phyloP scores from a whole-genome alignment of 2,888 invertebrate genomes.

The Acanthococcus lagerstroemiae region DNA sequence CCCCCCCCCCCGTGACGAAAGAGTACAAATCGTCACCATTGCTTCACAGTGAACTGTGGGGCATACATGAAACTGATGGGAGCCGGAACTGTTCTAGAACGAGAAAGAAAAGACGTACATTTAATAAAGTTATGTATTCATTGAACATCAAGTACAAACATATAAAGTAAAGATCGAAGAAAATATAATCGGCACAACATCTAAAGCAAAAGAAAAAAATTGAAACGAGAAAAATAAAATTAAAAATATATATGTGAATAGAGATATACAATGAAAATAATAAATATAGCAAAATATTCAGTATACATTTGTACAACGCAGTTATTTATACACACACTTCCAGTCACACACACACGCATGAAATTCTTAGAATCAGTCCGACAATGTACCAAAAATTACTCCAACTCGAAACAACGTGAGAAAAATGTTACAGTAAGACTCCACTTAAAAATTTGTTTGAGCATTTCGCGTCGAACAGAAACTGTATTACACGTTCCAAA shows the following conservation, averaged over 20 bases:
- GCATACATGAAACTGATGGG: neutral
- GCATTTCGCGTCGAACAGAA: no score
- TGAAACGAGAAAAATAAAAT: neutral
- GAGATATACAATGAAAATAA: constrained; percentile 22
- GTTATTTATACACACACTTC: constrained; percentile 6
- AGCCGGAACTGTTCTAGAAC: neutral
- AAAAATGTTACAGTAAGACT: no score
- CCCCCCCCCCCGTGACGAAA: neutral
- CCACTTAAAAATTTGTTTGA: no score
- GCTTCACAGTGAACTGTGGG: neutral
- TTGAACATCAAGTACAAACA: constrained; percentile 27
- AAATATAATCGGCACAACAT: constrained; percentile 27
- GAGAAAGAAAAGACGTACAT: neutral
- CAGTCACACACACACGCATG: no score
- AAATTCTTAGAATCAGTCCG: no score
- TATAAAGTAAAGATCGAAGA: constrained; percentile 28
- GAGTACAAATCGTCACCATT: neutral
- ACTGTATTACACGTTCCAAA: neutral
- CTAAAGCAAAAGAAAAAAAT: constrained; percentile 21
- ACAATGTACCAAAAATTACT: no score
- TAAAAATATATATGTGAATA: constrained; percentile 11
- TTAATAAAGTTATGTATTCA: constrained; percentile 23
- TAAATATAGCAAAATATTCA: constrained; percentile 3
- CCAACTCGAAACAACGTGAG: no score
- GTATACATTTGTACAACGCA: constrained; percentile 22